A percentile compares a stretch with the other conserved stretches of the same genome.
phyloP scores from a whole-genome alignment of 2,888 invertebrate genomes.

The Phaedon cochleariae region DNA sequence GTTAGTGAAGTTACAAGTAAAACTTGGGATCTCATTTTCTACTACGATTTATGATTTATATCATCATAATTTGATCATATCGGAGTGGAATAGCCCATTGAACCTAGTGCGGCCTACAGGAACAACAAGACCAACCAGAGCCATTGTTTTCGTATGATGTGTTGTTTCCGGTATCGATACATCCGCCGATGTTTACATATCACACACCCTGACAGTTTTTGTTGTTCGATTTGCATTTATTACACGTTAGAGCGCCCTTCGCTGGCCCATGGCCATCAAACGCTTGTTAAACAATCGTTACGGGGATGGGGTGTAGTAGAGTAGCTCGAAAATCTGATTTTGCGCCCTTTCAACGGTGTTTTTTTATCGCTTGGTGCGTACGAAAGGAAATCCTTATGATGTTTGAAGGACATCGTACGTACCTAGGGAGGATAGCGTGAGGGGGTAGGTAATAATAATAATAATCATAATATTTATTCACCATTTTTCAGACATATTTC shows the following conservation, averaged over 20 bases:
- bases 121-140: background rate
- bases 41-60: too few species aligned
- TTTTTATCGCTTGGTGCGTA: too few species aligned
- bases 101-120: background rate
- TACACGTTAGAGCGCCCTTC: constrained; percentile 24
- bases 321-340: too few species aligned
- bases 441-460: too few species aligned
- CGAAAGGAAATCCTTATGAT: too few species aligned
- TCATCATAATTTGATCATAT: background rate
- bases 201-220: constrained; percentile 25
- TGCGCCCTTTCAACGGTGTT: too few species aligned
- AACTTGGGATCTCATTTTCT: too few species aligned
- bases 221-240: constrained; percentile 26
- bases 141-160: constrained; percentile 15
- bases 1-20: too few species aligned
- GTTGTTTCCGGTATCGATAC: constrained; percentile 25
- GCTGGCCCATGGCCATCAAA: constrained; percentile 12
- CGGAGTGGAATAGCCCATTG: background rate
- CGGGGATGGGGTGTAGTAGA: background rate
- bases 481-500: too few species aligned
- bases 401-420: too few species aligned
- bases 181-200: constrained; percentile 22
- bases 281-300: constrained; percentile 23
- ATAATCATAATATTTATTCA: too few species aligned
- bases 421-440: too few species aligned